A percentile compares a stretch with the other conserved stretches of the same genome.
phyloP scores from a whole-genome alignment of 2,888 invertebrate species.

The Sinhomidia bicolor region DNA sequence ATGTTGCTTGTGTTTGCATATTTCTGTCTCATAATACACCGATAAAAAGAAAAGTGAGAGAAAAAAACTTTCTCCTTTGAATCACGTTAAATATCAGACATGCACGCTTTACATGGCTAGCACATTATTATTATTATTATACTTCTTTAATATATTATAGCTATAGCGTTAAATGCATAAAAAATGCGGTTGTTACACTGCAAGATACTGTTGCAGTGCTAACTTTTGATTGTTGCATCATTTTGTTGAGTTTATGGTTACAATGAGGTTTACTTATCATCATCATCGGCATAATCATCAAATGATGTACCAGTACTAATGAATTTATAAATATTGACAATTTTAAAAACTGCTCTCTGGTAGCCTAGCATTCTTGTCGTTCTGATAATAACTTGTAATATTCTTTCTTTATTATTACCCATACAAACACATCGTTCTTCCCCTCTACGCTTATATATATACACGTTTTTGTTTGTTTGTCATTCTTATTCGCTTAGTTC shows the following conservation, averaged over 20 bases:
- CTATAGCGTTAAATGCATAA: background rate
- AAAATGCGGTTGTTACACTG: conserved; percentile 14
- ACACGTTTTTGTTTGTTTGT: conserved; percentile 60
- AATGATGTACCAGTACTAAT: too few relatives aligned
- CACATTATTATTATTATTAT: too few relatives aligned
- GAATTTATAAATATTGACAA: too few relatives aligned
- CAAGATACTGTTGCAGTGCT: conserved; percentile 68
- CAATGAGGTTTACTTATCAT: background rate
- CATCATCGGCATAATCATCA: too few relatives aligned
- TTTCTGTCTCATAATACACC: too few relatives aligned
- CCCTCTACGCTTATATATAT: conserved; percentile 38
- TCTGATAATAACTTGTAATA: background rate
- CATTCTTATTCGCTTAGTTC: conserved; percentile 66
- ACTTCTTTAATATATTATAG: too few relatives aligned
- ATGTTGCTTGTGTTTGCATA: too few relatives aligned
- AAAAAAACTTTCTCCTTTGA: too few relatives aligned
- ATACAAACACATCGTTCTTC: background rate
- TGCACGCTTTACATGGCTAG: too few relatives aligned
- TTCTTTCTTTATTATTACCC: background rate
- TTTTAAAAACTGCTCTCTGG: background rate
- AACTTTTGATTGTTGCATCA: conserved; percentile 57
- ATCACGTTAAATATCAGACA: too few relatives aligned
- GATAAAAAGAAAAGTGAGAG: too few relatives aligned
- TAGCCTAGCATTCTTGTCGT: background rate
- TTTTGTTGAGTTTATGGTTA: background rate